Evolutionary conservation across 1,140 invertebrate genomes (phyloP).

Genomic region (Pseudomyrmex gracilis): DNA sequence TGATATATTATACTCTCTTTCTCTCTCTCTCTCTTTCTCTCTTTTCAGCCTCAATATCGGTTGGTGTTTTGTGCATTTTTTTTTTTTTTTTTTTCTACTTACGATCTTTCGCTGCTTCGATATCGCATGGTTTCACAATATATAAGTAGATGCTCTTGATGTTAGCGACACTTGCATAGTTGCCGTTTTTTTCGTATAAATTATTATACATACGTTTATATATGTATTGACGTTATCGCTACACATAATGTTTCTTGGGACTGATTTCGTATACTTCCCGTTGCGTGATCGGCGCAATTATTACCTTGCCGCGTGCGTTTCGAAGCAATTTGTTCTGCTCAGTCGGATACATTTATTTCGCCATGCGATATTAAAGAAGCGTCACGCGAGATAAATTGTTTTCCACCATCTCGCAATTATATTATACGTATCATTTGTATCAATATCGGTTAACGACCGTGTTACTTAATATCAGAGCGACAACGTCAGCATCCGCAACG

Average conservation of each 20-base stretch:
- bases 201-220: too few relatives aligned
- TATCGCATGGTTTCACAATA: slow-evolving; percentile 64
- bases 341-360: not conserved
- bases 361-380: slow-evolving; percentile 62
- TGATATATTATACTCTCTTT: slow-evolving; percentile 3
- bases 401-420: not conserved
- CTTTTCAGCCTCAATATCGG: slow-evolving; percentile 58
- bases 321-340: not conserved
- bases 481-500: slow-evolving; percentile 10
- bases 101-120: slow-evolving; percentile 62
- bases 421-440: not conserved
- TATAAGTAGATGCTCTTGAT: slow-evolving; percentile 66
- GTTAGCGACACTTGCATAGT: slow-evolving; percentile 37
- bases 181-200: not conserved
- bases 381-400: slow-evolving; percentile 25
- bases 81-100: not conserved
- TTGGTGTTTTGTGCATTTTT: slow-evolving; percentile 53
- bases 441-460: not conserved
- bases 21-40: slow-evolving; percentile 3
- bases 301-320: not conserved
- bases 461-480: slow-evolving; percentile 6
- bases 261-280: slow-evolving; percentile 35
- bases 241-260: slow-evolving; percentile 10
- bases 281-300: slow-evolving; percentile 34
- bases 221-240: slow-evolving; percentile 5